Base-by-base conservation (phyloP, 2,888 invertebrate species). In the Pemphredon lugubris region DNA sequence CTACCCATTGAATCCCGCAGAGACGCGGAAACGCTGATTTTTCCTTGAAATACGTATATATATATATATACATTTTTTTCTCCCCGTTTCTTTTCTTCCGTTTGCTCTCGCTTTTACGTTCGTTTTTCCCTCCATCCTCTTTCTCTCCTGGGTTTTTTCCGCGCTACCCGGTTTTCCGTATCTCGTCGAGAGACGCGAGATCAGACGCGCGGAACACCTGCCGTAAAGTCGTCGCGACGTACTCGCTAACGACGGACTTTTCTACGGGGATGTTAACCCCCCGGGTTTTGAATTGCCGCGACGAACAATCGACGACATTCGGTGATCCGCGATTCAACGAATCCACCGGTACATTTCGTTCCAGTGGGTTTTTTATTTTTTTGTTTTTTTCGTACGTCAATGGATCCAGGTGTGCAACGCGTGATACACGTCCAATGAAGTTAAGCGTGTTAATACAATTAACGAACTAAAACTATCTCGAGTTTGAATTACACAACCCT, bases 131-230 rank as follows among this genome's bases (percentile, higher is more conserved):
- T 37, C n/a, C 1, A n/a, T 37, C 37, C n/a, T 37, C 37, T 4
- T 37, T 37, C n/a, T 13, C 0, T 37, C 37, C 37, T 13, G n/a
- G 2, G 7, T 2, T 2, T 7, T 2, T 13, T n/a, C 9, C 1
- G 37, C 11, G 7, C 30, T 9, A 30, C 30, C 30, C 30, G n/a
- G n/a, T n/a, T n/a, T n/a, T n/a, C n/a, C n/a, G n/a, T 30, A 6
- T 30, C 9, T 30, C 30, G 30, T 30, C 2, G 13, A n/a, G n/a
- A n/a, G n/a, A n/a, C 37, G 37, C 58, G 58, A 37, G 26, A 26
- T 6, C 45, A 48, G 18, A 40, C 37, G 57, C 11, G 26, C 7
- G 37, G 71, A 58, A 61, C 70, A 61, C 70, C 70, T 51, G 70
- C 70, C 47, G 70, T 26, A 72, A 70, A 20, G 11, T 47, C 44